These are phyloP conservation scores for Cantharis nigra DNA, from an alignment of 2,888 invertebrate genomes.

Conservation along the genomic window DNA sequence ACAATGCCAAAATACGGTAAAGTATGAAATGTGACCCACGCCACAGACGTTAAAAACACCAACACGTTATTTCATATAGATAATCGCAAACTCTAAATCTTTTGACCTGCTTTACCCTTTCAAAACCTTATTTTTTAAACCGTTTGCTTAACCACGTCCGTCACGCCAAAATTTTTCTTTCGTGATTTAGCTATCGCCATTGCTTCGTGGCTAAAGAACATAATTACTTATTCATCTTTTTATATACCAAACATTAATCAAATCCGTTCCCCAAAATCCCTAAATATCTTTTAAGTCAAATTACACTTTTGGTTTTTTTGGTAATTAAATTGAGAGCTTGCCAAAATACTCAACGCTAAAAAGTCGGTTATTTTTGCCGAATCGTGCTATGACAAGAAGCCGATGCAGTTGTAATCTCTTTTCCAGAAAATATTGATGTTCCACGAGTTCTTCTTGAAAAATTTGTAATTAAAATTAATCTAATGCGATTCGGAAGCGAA, in stretches of 20 bases:
- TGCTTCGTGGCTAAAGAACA: background rate
- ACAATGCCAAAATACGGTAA: constrained; percentile 32
- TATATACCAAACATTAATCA: background rate
- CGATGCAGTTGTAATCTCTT: background rate
- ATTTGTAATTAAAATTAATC: background rate
- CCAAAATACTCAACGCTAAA: background rate
- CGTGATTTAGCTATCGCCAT: background rate
- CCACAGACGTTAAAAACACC: constrained; percentile 20
- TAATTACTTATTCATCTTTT: background rate
- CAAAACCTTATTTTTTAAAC: constrained; percentile 3
- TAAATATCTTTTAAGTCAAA: background rate
- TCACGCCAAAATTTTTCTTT: background rate
- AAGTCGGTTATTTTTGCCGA: background rate
- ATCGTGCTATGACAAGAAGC: background rate
- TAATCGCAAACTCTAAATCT: constrained; percentile 6
- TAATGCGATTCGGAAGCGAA: background rate
- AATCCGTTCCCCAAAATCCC: background rate
- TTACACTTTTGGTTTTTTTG: background rate
- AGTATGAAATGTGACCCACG: constrained; percentile 30
- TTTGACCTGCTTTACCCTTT: constrained; percentile 22
- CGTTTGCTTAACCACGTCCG: background rate
- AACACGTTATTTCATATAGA: constrained; percentile 24
- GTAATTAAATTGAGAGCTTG: background rate
- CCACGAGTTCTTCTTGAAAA: background rate
- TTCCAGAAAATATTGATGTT: background rate